Conservation (phyloP, 2,113 vertebrate species). For the Campylomormyrus tamandua region DNA sequence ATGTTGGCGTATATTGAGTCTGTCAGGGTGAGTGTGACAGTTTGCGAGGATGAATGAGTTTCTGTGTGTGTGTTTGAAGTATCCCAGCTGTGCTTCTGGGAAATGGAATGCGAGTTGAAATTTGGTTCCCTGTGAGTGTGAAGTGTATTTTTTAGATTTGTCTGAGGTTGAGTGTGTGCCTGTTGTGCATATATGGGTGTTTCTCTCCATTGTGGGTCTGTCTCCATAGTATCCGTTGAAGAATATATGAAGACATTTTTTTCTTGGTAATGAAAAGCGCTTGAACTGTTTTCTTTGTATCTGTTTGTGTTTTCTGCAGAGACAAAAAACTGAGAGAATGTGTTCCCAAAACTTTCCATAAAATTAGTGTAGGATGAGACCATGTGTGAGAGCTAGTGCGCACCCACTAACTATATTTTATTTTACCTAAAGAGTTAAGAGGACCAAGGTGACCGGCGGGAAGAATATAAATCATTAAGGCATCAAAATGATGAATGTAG, state of each 20-base stretch:
- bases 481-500: conserved; percentile 5
- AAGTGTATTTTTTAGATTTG: not conserved
- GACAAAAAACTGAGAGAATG: not conserved
- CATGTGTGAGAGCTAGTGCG: not conserved
- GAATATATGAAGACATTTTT: not conserved
- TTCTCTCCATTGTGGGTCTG: not conserved
- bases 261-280: not conserved
- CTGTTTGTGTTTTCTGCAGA: not conserved
- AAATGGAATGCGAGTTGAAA: not conserved
- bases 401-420: not conserved
- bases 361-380: too few species aligned
- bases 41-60: not conserved
- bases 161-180: not conserved
- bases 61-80: not conserved
- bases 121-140: not conserved
- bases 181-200: not conserved
- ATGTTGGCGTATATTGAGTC: not conserved
- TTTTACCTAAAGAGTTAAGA: not conserved
- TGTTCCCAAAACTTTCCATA: not conserved
- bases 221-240: not conserved
- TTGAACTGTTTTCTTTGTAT: not conserved
- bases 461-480: not conserved
- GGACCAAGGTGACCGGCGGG: not conserved
- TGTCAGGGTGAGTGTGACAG: not conserved
- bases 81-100: not conserved